Percentiles rank a stretch among this genome's conserved stretches.
Conservation (phyloP, 2,797 vertebrate species). For the Propithecus perrieri region DNA sequence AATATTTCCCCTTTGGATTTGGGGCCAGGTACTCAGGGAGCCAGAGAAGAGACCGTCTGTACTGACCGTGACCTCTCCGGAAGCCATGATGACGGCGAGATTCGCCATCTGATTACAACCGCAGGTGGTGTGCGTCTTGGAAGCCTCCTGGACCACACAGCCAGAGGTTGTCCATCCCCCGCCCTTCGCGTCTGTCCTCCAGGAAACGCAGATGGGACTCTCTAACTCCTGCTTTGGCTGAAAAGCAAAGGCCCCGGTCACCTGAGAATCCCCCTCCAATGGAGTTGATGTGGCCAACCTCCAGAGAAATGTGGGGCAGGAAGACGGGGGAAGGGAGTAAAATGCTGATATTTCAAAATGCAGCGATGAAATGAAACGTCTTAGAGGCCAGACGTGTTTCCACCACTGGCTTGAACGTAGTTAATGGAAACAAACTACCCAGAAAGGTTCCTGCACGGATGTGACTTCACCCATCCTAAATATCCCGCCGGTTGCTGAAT, state of each 20-base stretch:
- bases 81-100: conserved; percentile 90
- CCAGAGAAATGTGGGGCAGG: background rate
- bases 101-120: conserved; percentile 88
- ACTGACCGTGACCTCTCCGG: conserved; percentile 86
- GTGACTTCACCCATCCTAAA: background rate
- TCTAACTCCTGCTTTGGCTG: conserved; percentile 73
- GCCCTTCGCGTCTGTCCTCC: conserved; percentile 70
- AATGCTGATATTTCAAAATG: background rate
- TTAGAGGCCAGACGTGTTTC: background rate
- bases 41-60: too few species aligned
- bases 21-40: background rate
- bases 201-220: conserved; percentile 86
- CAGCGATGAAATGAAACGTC: background rate
- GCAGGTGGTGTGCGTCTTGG: conserved; percentile 81
- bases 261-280: background rate
- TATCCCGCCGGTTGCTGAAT: background rate
- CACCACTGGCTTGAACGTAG: background rate
- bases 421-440: background rate
- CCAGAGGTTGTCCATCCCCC: conserved; percentile 87
- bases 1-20: too few species aligned
- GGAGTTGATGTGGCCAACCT: background rate
- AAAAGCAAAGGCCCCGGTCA: background rate
- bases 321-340: background rate
- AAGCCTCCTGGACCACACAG: conserved; percentile 79
- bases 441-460: background rate